Conservation (phyloP, 92 coral and sea anemone genomes). For the Pocillopora grandis region DNA sequence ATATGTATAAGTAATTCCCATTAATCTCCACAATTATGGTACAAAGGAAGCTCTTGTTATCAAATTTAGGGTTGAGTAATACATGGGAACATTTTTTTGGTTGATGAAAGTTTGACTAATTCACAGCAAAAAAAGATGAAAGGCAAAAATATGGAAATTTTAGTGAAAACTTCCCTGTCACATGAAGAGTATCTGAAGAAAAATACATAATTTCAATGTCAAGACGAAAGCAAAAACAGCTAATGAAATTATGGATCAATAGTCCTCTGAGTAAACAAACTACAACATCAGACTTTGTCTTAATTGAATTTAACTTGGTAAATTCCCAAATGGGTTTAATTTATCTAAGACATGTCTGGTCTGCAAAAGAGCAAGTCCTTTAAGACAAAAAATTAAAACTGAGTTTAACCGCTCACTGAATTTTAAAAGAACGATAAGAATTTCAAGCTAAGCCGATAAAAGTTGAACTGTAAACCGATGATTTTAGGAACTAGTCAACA, state of each 20-base stretch:
- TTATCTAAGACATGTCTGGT: background rate
- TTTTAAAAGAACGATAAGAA: constrained; percentile 6
- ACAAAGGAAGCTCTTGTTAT: no score
- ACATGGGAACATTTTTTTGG: no score
- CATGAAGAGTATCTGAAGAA: background rate
- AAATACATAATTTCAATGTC: constrained; percentile 7
- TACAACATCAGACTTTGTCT: constrained; percentile 3
- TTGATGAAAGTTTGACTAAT: no score
- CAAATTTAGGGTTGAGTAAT: no score
- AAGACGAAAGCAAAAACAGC: constrained; percentile 3
- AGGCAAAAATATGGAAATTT: no score
- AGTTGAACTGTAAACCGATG: background rate
- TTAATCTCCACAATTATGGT: no score
- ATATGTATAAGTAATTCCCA: no score
- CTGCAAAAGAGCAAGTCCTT: background rate
- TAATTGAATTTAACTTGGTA: constrained; percentile 6
- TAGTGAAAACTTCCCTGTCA: no score
- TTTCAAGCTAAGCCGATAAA: constrained; percentile 15
- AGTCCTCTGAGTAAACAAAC: constrained; percentile 21
- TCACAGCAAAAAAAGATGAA: no score
- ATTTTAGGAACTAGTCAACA: background rate
- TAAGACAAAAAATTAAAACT: background rate
- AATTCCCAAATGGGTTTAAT: background rate
- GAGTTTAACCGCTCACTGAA: background rate
- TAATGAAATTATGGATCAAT: background rate